phyloP scores from a whole-genome alignment of 1,140 invertebrate species.

The Drosophila nannoptera region DNA sequence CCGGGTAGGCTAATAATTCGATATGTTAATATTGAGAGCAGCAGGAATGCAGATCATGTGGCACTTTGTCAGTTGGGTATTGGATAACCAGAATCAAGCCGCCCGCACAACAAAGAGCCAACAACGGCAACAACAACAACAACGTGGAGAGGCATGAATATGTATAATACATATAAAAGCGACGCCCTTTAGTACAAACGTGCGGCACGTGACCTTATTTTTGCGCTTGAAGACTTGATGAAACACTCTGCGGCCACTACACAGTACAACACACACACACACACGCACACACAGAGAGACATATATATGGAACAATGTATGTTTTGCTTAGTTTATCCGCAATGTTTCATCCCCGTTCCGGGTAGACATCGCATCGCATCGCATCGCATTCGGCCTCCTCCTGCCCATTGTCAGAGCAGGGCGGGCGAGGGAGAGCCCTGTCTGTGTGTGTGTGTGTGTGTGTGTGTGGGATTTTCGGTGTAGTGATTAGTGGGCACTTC shows the following conservation, averaged over 20 bases:
- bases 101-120: constrained; percentile 1
- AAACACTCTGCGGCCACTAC: constrained; percentile 51
- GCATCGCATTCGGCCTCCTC: constrained; percentile 11
- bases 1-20: constrained; percentile 76
- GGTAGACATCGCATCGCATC: constrained; percentile 15
- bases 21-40: constrained; percentile 73
- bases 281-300: not conserved
- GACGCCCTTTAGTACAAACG: constrained; percentile 49
- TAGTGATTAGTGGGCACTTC: constrained; percentile 68
- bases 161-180: not conserved
- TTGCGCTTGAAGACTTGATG: constrained; percentile 69
- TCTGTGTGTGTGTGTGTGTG: too few relatives aligned
- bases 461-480: constrained; percentile 48
- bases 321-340: constrained; percentile 39
- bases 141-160: too few relatives aligned
- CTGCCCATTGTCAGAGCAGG: not conserved
- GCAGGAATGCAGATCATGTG: constrained; percentile 50
- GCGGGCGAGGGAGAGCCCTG: too few relatives aligned
- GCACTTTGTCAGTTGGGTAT: constrained; percentile 34
- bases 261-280: constrained; percentile 34
- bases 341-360: constrained; percentile 28
- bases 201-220: constrained; percentile 76
- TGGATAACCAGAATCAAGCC: constrained; percentile 5
- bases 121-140: too few relatives aligned
- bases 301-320: constrained; percentile 27